Base-by-base conservation (phyloP, 2,797 vertebrate genomes). In the Pagetopsis macropterus region DNA sequence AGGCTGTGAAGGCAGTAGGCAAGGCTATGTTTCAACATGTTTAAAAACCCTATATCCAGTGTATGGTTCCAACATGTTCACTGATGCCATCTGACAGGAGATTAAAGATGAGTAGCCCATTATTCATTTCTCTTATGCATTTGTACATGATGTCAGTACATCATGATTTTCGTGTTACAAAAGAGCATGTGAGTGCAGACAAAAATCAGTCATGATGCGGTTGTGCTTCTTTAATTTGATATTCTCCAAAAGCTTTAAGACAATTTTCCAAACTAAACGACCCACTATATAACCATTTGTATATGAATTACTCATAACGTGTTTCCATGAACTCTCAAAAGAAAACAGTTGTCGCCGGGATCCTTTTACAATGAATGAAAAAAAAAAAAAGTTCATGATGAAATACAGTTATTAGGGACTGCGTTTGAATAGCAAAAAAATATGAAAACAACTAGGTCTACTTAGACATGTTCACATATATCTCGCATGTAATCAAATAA, bases 11-110 rank as follows among this genome's bases (percentile, higher is more conserved):
- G 27, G 19, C 49, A 19, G 48, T 19, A 31, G 58, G 17, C 3
- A 16, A 50, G 45, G 14, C 37, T 57, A 21, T 44, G 16, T 19
- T 65, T 65, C 2, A 27, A 51, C 12, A 8, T 68, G 70, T 37
- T 41, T 17, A 37, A 37, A 9, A 9, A 9, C 6, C 33, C 33
- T 37, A 37, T 37, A 37, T 37, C 7, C 33, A 37, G 33, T 37
- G 33, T 37, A 44, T 11, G 63, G 46, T 5, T 48, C 13, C 19
- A 21, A 23, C 16, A 16, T 70, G 33, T 44, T 5, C 27, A 31
- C 23, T 27, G 16, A 64, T 41, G 19, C 45, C 45, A 49, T 62
- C 45, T 61, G 43, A 70, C 14, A 60, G 21, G 49, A 14, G 46
- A 21, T 27, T 74, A 31, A 27, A 68, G 17, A 44, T 72, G 57